phyloP scores from a whole-genome alignment of 37 sponge, comb jelly and placozoan species.

The Halichondria panicea region DNA sequence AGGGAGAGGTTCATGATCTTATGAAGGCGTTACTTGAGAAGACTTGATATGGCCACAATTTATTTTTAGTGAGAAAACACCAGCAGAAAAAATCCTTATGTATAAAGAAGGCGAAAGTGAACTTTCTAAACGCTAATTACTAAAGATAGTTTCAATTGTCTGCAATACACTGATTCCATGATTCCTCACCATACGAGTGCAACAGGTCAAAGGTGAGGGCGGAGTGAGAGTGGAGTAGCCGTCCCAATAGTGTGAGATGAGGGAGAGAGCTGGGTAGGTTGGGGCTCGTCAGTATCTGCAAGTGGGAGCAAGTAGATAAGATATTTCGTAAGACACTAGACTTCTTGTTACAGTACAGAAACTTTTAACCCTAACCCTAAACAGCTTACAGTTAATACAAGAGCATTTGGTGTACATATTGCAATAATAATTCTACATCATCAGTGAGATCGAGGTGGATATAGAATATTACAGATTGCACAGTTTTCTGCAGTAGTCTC shows the following conservation, averaged over 20 bases:
- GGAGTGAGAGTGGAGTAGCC: slow-evolving; percentile 25
- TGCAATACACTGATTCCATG: too few species aligned
- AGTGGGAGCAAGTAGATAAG: too few species aligned
- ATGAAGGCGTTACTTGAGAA: neutral
- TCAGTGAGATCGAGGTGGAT: too few species aligned
- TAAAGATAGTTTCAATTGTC: too few species aligned
- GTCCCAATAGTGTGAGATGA: slow-evolving; percentile 46
- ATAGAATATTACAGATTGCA: slow-evolving; percentile 43
- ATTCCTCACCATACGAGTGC: slow-evolving; percentile 24
- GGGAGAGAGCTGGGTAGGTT: slow-evolving; percentile 39
- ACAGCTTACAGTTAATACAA: neutral
- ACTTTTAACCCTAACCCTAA: too few species aligned
- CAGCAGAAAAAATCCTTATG: too few species aligned
- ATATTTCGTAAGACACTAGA: neutral
- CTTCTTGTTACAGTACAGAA: too few species aligned
- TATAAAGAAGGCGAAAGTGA: too few species aligned
- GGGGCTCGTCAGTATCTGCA: slow-evolving; percentile 37
- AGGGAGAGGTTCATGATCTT: neutral
- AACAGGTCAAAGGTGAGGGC: slow-evolving; percentile 17
- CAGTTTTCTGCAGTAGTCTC: slow-evolving; percentile 34
- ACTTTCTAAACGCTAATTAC: too few species aligned
- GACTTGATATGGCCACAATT: neutral
- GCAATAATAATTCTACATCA: too few species aligned
- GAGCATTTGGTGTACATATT: too few species aligned
- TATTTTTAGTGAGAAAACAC: too few species aligned